Evolutionary conservation across 2,113 vertebrate genomes (phyloP), one percentile per base, ranked within the genome.

Genomic region (Pteropus alecto): DNA sequence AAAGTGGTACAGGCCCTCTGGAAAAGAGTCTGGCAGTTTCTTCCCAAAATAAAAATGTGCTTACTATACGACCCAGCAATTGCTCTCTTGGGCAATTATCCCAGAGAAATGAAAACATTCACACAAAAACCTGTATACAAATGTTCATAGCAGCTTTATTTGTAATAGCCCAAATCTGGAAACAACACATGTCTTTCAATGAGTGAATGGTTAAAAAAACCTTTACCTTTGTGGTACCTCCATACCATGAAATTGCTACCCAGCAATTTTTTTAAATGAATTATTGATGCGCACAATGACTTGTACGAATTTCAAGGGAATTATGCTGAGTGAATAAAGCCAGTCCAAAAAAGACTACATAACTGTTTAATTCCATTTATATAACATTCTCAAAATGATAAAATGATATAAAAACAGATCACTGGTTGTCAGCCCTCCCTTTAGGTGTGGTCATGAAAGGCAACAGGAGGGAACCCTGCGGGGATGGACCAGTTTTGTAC

Each of bases 271-370:
- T n/a, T 7, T 11, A 41, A 76, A 61, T 4, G 4, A 63, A 56
- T 54, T 68, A 24, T 7, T 46, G 60, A 54, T 48, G 30, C 13
- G 24, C 35, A 46, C 16, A 61, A 15, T 38, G 48, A 76, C 61
- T 35, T 87, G 48, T 41, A 56, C 30, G 81, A 58, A 79, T 77
- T 46, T 91, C 94, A 71, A 85, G 56, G 19, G 68, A 90, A 70
- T 93, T 30, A 30, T 21, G 22, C 38, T 35, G 86, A 86, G 33
- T 78, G 61, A 61, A 61, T 41, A 86, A 89, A 81, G 21, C 28
- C 51, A 56, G 24, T 24, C 43, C 70, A 18, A 46, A 79, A 83
- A 85, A 71, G 78, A 70, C 38, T 12, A 35, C 14, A 24, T 70
- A 21, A 22, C 10, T 67, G 28, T 60, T 7, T 24, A 65, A 95